phyloP scores from a whole-genome alignment of 2,797 vertebrate genomes.

The Mormyrops attenuatus region DNA sequence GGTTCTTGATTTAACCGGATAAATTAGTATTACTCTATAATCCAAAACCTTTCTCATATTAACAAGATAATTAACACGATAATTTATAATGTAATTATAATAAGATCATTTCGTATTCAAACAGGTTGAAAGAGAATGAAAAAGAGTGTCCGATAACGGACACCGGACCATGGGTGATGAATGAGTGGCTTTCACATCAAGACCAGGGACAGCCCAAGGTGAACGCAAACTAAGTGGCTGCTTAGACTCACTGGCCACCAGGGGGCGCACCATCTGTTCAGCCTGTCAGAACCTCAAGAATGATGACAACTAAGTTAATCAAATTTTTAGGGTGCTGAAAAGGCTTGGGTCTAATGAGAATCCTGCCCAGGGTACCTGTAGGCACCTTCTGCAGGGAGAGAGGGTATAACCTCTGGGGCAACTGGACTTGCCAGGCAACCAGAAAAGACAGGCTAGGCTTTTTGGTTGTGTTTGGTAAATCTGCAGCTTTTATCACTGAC shows the following conservation, averaged over 20 bases:
- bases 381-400: not conserved
- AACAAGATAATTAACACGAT: not conserved
- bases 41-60: not conserved
- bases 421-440: not conserved
- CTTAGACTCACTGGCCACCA: not conserved
- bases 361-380: not conserved
- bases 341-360: not conserved
- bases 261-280: not conserved
- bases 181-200: not conserved
- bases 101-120: not conserved
- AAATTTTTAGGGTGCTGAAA: not conserved
- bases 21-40: not conserved
- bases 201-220: not conserved
- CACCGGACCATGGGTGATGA: not conserved
- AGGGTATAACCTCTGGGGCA: not conserved
- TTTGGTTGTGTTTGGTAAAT: too few relatives aligned
- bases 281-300: not conserved
- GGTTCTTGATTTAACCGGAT: not conserved
- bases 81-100: not conserved
- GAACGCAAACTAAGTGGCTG: not conserved
- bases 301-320: not conserved
- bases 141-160: not conserved
- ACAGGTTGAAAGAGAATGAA: not conserved
- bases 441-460: not conserved
- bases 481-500: not conserved